Conservation (phyloP, 2,113 vertebrate species). For the Arenaria interpres region DNA sequence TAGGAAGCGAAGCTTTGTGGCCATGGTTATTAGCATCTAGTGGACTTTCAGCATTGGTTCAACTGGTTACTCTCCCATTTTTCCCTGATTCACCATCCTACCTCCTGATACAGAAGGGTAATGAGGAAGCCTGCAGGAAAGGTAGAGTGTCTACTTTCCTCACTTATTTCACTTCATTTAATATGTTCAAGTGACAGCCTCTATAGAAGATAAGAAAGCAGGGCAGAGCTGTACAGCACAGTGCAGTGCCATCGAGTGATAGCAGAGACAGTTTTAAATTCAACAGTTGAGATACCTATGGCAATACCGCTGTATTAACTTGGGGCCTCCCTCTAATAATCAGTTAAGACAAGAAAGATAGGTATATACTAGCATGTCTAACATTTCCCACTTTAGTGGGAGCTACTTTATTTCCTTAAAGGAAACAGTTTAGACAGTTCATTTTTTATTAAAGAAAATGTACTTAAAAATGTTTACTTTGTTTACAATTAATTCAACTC, state of each 20-base stretch:
- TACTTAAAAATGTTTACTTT: neutral
- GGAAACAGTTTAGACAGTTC: neutral
- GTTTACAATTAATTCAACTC: neutral
- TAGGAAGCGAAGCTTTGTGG: conserved; percentile 85
- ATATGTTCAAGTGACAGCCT: neutral
- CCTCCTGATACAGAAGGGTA: conserved; percentile 83
- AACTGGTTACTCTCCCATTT: conserved; percentile 73
- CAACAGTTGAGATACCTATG: neutral
- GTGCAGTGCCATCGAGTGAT: neutral
- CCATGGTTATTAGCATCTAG: conserved; percentile 81
- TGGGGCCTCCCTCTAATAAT: neutral
- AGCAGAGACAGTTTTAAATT: neutral
- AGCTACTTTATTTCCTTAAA: neutral
- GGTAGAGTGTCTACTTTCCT: conserved; percentile 65
- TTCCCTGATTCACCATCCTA: conserved; percentile 79
- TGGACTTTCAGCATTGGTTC: conserved; percentile 76
- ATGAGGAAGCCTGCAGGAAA: conserved; percentile 77
- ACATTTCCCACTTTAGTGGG: neutral
- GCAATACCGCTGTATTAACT: neutral
- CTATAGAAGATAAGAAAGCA: neutral
- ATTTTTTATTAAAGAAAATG: neutral
- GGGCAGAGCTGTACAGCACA: neutral
- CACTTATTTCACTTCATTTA: neutral
- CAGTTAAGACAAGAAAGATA: neutral
- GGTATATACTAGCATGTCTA: neutral